Evolutionary conservation across 2,888 invertebrate genomes (phyloP), one percentile per base, ranked within the genome.

Genomic region (Noctua fimbriata): DNA sequence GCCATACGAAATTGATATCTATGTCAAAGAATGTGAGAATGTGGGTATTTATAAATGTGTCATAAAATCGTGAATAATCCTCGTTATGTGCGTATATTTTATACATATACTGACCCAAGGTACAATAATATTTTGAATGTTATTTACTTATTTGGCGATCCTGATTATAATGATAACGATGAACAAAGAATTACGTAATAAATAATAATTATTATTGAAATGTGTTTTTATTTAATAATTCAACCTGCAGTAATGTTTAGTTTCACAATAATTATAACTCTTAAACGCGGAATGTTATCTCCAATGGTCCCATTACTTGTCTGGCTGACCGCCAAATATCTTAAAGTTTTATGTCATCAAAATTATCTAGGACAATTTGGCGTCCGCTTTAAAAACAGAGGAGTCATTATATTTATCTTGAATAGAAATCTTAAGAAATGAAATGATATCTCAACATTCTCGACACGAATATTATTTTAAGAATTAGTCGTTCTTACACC

Each of bases 291-390:
- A 92, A 91, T 91, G 90, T 90, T 90, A 92, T 92, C 90, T 93
- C 92, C 91, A 92, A 93, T 93, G 93, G 92, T 92, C 91, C 93
- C 91, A 94, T 94, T 94, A 93, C 93, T 93, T 92, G 90, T 87
- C 92, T 96, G 96, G 96, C 95, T 76, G 32, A 55, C 75, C 55
- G 94, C 96, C 96, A 96, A 94, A 91, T 93, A 92, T 92, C 90
- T 90, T 93, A 91, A 93, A 90, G 94, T 95, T 94, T 95, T 92
- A 93, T 95, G 94, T 93, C 95, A 95, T 95, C 94, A 95, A 94
- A 94, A 95, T 95, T 94, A 96, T 96, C 93, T 95, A 94, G 95
- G 94, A 95, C 96, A 94, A 96, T 96, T 95, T 95, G 94, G 95
- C 94, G 94, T 91, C 93, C 93, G 93, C 92, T 94, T 95, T 95